Conservation (phyloP, 2,113 vertebrate genomes). For the Capra hircus region DNA sequence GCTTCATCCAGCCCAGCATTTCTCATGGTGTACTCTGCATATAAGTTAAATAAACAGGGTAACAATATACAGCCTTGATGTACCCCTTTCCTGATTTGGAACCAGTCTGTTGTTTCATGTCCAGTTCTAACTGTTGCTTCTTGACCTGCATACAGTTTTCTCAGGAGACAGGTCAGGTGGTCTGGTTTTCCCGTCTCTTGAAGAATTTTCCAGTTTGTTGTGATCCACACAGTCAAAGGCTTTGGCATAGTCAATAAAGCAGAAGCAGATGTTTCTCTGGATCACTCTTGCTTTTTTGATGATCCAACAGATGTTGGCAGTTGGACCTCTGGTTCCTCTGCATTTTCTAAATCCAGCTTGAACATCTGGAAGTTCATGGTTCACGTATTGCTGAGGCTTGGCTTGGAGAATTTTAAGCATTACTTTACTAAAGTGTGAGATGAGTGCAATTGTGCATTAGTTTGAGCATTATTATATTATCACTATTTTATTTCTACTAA, state of each 20-base stretch:
- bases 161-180: background rate
- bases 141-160: background rate
- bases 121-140: background rate
- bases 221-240: background rate
- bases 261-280: background rate
- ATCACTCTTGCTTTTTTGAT: background rate
- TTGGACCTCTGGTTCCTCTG: background rate
- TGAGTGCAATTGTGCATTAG: background rate
- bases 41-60: background rate
- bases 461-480: background rate
- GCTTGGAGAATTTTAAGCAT: background rate
- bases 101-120: background rate
- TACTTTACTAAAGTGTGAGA: background rate
- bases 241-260: background rate
- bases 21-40: background rate
- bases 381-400: background rate
- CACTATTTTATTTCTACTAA: background rate
- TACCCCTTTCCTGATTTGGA: background rate
- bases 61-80: background rate
- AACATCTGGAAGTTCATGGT: background rate
- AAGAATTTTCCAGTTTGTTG: background rate
- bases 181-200: background rate
- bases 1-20: background rate
- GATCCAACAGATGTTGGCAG: accelerated
- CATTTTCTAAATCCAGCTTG: background rate